Evolutionary conservation across 2,113 vertebrate genomes (phyloP), one percentile per base, ranked within the genome.

Genomic region (Rutilus rutilus): DNA sequence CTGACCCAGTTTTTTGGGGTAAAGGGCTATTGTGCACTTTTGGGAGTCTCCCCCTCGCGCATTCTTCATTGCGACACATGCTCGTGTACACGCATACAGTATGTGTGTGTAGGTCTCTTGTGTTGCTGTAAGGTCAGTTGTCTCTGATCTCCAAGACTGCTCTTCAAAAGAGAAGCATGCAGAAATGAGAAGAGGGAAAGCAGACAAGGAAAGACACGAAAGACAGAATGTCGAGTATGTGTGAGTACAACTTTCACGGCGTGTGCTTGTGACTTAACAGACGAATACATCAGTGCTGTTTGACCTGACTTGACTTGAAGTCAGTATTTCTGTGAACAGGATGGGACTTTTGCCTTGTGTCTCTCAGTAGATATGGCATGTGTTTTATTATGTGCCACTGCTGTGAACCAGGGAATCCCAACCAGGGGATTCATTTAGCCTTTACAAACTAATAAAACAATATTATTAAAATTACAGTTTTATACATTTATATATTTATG

Each of bases 1-100:
- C 60, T 95, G 95, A 94, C 93, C 94, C 93, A 94, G 86, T 91
- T 95, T 83, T 82, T 89, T 91, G 75, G 88, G 88, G 92, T 91
- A 91, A 93, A 91, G 89, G 90, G 90, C 92, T 90, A 89, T 89
- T 92, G 91, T 90, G 90, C 91, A 88, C 67, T 88, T 92, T 91
- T 90, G 88, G 87, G 91, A 91, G 89, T 78, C 78, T 87, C 81
- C 88, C 90, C 90, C 89, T 80, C 89, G 89, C 91, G 89, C 91
- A 39, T 82, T 77, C 52, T 75, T 77, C 33, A 27, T 79, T 9
- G 25, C 1, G 23, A 74, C 78, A 15, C n/a, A 21, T 57, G 1
- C 45, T 15, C 6, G 21, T 33, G 15, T n/a, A 23, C 39, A 65
- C 12, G 3, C 62, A 47, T 86, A 78, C 85, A 76, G 78, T 86